phyloP scores from a whole-genome alignment of 2,797 vertebrate genomes.

The Decapterus maruadsi region DNA sequence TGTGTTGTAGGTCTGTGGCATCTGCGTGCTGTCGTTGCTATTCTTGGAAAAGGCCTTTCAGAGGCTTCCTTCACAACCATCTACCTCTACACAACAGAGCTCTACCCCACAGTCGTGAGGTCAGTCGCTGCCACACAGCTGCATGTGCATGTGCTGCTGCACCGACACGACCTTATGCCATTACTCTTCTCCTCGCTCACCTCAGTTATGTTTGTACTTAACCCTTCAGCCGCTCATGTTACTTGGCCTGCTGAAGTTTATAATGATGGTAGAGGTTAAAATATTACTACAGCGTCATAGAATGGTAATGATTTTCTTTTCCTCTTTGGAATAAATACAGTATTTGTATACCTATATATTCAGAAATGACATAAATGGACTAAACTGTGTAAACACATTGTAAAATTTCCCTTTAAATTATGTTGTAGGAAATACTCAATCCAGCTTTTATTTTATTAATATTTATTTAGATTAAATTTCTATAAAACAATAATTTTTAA shows the following conservation, averaged over 20 bases:
- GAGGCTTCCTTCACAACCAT: constrained; percentile 89
- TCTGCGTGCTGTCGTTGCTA: constrained; percentile 78
- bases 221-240: background rate
- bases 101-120: constrained; percentile 92
- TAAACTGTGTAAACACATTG: no score
- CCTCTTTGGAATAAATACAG: no score
- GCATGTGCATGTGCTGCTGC: background rate
- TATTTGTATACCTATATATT: no score
- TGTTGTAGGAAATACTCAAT: no score
- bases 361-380: no score
- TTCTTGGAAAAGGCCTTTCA: constrained; percentile 89
- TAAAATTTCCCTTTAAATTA: no score
- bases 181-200: background rate
- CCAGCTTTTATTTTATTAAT: no score
- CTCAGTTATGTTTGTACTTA: background rate
- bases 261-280: background rate
- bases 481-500: no score
- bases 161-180: background rate
- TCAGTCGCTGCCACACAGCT: constrained; percentile 55
- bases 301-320: no score
- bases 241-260: background rate
- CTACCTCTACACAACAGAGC: constrained; percentile 89
- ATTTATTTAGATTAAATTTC: no score
- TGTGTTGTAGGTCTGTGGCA: constrained; percentile 73
- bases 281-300: no score